Conservation (phyloP, 2,113 vertebrate genomes). For the Mungos mungo region DNA sequence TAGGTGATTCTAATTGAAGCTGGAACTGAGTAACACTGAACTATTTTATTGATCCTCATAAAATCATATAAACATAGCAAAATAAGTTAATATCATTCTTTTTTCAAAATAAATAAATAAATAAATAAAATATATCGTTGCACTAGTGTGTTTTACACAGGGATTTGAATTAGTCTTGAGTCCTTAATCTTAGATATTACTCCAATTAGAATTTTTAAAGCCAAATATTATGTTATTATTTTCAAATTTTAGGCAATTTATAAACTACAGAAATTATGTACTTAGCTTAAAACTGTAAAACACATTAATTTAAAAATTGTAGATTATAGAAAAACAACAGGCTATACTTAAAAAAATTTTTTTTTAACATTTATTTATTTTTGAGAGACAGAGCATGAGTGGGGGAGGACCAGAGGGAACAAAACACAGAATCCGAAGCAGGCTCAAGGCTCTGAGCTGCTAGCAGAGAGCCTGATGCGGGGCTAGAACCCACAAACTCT, state of each 20-base stretch:
- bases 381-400: too few species aligned
- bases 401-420: too few species aligned
- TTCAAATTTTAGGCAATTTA: neutral
- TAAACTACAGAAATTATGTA: neutral
- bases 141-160: neutral
- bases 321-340: neutral
- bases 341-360: neutral
- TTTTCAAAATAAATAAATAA: conserved; percentile 21
- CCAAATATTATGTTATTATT: neutral
- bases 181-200: neutral
- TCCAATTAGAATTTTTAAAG: neutral
- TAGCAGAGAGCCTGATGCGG: too few species aligned
- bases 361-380: too few species aligned
- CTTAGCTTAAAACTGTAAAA: neutral
- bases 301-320: neutral
- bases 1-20: neutral
- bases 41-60: neutral
- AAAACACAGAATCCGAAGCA: too few species aligned
- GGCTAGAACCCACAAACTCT: too few species aligned
- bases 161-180: neutral
- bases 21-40: neutral
- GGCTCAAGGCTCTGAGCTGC: too few species aligned
- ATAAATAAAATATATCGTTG: neutral
- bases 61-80: neutral
- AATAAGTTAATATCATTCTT: neutral